These are phyloP conservation scores for Torymus aiolomorphi DNA, from an alignment of 2,888 invertebrate genomes.

Conservation along the genomic window DNA sequence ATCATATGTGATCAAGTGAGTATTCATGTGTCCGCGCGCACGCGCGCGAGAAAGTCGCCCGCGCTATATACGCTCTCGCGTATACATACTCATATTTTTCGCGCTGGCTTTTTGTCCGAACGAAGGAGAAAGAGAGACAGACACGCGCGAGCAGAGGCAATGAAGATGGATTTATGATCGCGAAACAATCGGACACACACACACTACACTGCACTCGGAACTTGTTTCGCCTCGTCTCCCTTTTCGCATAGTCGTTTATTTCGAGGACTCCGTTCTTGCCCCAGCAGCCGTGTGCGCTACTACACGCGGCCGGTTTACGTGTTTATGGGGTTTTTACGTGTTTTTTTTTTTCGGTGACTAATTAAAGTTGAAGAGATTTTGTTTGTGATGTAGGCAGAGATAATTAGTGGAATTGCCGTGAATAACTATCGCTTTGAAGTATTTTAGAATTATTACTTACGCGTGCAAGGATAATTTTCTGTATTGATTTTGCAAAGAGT, in stretches of 20 bases:
- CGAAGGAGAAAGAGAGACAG: neutral
- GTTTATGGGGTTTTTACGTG: neutral
- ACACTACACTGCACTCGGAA: slow-evolving; percentile 5
- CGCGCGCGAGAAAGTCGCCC: neutral
- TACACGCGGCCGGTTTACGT: neutral
- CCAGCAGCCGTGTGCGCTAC: neutral
- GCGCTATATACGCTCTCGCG: neutral
- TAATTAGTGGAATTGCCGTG: too few relatives aligned
- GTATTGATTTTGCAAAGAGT: too few relatives aligned
- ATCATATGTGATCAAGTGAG: slow-evolving; percentile 98
- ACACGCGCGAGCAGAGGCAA: neutral
- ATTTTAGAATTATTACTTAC: too few relatives aligned
- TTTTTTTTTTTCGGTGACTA: neutral
- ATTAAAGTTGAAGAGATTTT: too few relatives aligned
- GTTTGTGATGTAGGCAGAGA: too few relatives aligned
- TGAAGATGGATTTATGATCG: slow-evolving; percentile 46
- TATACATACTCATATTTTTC: neutral
- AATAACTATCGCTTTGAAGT: too few relatives aligned
- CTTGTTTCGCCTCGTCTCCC: slow-evolving; percentile 4
- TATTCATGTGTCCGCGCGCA: slow-evolving; percentile 49
- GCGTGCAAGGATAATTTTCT: too few relatives aligned
- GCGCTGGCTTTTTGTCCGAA: neutral
- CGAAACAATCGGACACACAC: slow-evolving; percentile 27
- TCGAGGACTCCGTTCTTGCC: slow-evolving; percentile 20
- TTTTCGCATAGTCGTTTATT: slow-evolving; percentile 34